Conservation (phyloP, 2,113 vertebrate genomes). For the Myanophis thanlyinensis region DNA sequence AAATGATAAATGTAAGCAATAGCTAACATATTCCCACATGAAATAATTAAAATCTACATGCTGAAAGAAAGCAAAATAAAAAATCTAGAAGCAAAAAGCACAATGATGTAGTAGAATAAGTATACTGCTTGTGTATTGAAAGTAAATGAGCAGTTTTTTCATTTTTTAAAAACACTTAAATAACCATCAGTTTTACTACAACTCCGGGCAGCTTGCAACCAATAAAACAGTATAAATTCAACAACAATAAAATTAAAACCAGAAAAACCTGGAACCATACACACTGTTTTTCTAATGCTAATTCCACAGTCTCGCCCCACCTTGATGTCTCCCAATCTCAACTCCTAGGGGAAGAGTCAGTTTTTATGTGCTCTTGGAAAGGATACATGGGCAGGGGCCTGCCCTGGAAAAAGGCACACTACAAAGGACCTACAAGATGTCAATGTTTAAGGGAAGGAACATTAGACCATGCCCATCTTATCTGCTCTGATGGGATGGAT, state of each 20-base stretch:
- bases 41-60: background rate
- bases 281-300: background rate
- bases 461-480: background rate
- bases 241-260: background rate
- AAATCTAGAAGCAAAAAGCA: background rate
- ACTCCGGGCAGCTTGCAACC: background rate
- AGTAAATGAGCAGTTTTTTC: background rate
- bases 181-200: background rate
- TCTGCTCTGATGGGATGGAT: background rate
- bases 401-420: background rate
- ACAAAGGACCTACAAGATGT: background rate
- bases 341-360: background rate
- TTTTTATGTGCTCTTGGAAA: background rate
- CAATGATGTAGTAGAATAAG: background rate
- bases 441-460: background rate
- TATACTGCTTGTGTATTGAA: background rate
- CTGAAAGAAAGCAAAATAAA: background rate
- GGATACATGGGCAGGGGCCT: background rate
- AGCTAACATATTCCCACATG: background rate
- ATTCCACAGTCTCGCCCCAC: background rate
- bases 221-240: background rate
- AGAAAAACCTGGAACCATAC: background rate
- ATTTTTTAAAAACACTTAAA: background rate
- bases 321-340: background rate
- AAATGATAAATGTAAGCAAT: background rate